Evolutionary conservation across 2,888 invertebrate species (phyloP), one percentile per base, ranked within the genome.

Genomic region (Cinara cedri): DNA sequence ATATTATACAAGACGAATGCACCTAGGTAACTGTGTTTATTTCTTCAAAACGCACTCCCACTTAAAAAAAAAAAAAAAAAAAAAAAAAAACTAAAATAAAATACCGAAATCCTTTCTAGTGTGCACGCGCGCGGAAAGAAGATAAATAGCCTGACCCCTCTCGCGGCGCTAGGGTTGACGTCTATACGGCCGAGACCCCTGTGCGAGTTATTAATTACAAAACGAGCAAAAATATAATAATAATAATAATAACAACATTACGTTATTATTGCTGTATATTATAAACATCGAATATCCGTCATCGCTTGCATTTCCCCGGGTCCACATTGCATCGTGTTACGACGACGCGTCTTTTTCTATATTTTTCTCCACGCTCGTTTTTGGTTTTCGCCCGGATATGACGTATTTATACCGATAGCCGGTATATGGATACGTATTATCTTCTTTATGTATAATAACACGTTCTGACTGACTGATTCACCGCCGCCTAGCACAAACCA

Each of bases 1-100:
- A n/a, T n/a, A n/a, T n/a, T n/a, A n/a, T n/a, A n/a, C n/a, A 66
- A 78, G 78, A 70, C 68, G 76, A 68, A 78, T 66, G 57, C 76
- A 8, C 60, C 62, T 26, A 49, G 49, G 60, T 65, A 19, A 13
- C 6, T 60, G n/a, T 8, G 2, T 49, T 60, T 60, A 49, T 65
- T 42, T 54, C 19, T 19, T 26, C 26, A 26, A 57, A 76, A 76
- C 46, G 55, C 75, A 55, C 44, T 42, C 66, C 55, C n/a, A 66
- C 75, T 65, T 24, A 24, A 44, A 42, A 10, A 16, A 0, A 54
- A 13, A 34, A 13, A 65, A 24, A 76, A 49, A 60, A 57, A 78
- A 78, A 24, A 44, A 42, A 10, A 16, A 0, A 54, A 13, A 34
- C 4, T 54, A 24, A 76, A 49, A 60, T 46, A 78, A 78, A 78